Percentiles rank a stretch among this genome's conserved stretches.
Evolutionary conservation across 2,888 invertebrate genomes (phyloP).

Genomic region (Eulithis testata): DNA sequence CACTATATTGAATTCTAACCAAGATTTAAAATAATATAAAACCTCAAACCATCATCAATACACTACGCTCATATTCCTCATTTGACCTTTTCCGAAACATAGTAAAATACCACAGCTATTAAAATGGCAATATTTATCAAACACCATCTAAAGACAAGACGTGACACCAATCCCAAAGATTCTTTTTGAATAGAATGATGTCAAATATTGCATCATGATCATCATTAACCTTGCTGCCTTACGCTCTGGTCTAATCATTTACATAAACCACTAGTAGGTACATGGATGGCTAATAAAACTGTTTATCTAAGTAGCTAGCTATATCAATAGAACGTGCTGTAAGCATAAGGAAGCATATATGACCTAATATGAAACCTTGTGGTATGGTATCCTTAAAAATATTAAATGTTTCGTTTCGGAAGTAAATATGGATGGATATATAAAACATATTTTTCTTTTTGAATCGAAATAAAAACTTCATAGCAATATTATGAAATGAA

Average conservation of each 20-base stretch:
- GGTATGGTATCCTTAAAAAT: neutral
- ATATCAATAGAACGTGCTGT: neutral
- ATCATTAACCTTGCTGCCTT: constrained; percentile 53
- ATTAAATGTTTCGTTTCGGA: too few relatives aligned
- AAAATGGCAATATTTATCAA: constrained; percentile 28
- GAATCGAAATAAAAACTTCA: too few relatives aligned
- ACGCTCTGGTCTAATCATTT: constrained; percentile 46
- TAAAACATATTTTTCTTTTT: too few relatives aligned
- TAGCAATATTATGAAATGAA: too few relatives aligned
- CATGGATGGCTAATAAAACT: constrained; percentile 30
- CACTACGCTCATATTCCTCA: neutral
- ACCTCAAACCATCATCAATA: neutral
- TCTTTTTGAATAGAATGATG: constrained; percentile 55
- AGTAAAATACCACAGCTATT: constrained; percentile 3
- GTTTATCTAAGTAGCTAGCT: constrained; percentile 14
- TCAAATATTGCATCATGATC: constrained; percentile 63
- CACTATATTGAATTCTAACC: neutral
- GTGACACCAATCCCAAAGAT: constrained; percentile 53
- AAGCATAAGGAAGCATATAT: constrained; percentile 9
- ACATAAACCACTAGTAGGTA: constrained; percentile 41
- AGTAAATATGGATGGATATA: too few relatives aligned
- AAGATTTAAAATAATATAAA: neutral
- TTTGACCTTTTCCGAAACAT: neutral
- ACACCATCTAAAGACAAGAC: constrained; percentile 33
- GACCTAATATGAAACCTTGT: constrained; percentile 11